Evolutionary conservation across 1,140 invertebrate species (phyloP).

Genomic region (Drosophila sulfurigaster): DNA sequence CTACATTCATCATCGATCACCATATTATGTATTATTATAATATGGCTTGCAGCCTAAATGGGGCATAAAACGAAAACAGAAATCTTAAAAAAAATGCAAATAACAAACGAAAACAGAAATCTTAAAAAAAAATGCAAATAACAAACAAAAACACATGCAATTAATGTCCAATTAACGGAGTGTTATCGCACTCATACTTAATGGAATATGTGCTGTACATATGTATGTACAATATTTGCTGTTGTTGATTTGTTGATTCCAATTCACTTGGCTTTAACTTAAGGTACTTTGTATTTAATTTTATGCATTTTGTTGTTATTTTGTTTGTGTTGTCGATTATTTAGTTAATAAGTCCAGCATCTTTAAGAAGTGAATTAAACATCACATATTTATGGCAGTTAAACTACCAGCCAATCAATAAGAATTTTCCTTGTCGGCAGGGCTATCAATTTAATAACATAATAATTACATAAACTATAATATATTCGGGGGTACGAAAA

Average conservation of each 20-base stretch:
- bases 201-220: conserved; percentile 8
- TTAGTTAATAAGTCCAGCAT: conserved; percentile 34
- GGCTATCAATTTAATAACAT: not conserved
- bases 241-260: not conserved
- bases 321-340: conserved; percentile 25
- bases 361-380: conserved; percentile 26
- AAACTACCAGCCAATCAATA: conserved; percentile 28
- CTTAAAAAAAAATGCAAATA: not conserved
- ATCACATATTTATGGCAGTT: conserved; percentile 29
- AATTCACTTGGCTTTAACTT: conserved; percentile 33
- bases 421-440: conserved; percentile 8
- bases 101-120: conserved; percentile 1
- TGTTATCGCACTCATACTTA: not conserved
- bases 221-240: conserved; percentile 2
- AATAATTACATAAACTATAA: not conserved
- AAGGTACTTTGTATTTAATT: conserved; percentile 18
- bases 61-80: conserved; percentile 3
- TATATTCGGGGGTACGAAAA: not conserved
- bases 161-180: conserved; percentile 13
- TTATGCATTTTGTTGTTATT: conserved; percentile 45
- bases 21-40: conserved; percentile 19
- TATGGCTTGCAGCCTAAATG: conserved; percentile 21
- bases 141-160: conserved; percentile 4
- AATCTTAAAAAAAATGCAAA: not conserved
- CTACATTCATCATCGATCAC: conserved; percentile 16